Base-by-base conservation (phyloP, 1,140 invertebrate species). In the Latrodectus geometricus region DNA sequence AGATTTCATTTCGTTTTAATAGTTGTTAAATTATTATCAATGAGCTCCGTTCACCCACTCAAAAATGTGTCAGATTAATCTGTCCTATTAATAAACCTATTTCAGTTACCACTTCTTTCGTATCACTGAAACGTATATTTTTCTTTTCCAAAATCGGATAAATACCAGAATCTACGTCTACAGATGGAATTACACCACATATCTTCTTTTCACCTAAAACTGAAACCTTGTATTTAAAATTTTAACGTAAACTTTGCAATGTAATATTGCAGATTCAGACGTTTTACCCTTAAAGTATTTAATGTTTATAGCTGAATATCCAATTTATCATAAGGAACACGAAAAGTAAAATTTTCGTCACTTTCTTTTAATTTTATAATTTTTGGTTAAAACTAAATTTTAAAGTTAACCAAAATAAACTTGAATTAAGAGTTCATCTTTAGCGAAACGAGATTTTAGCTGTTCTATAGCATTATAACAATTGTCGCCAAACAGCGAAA, bases 391-490 rank as follows among this genome's bases (percentile, higher is more conserved):
- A 56, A 88, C 88, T 15, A 91, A 54, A 0, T 69, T 72, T 17
- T 91, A 74, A 8, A 91, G 21, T 74, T 91, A 90, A 23, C 90
- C 72, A 11, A 90, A 89, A 87, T 91, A 91, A 83, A 89, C 89
- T 83, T 90, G 89, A 8, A 90, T 89, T 7, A 91, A 68, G 9
- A 90, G 70, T 52, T 90, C 89, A 5, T 90, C 89, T 23, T 89
- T 23, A 89, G 90, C 77, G 89, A 91, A 82, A 89, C 81, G 75
- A 21, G 81, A 73, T 90, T 89, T 17, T 91, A 85, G 65, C 20
- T 69, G 48, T 52, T 80, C 48, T 50, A 80, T 9, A 20, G 78
- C 78, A 69, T 80, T 80, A 9, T 14, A n/a, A 69, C 69, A 80
- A 70, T 35, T 80, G 15, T 49, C 50, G n/a, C 78, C 78, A 69